Evolutionary conservation across 2,113 vertebrate genomes (phyloP).

Genomic region (Acanthochromis polyacanthus): DNA sequence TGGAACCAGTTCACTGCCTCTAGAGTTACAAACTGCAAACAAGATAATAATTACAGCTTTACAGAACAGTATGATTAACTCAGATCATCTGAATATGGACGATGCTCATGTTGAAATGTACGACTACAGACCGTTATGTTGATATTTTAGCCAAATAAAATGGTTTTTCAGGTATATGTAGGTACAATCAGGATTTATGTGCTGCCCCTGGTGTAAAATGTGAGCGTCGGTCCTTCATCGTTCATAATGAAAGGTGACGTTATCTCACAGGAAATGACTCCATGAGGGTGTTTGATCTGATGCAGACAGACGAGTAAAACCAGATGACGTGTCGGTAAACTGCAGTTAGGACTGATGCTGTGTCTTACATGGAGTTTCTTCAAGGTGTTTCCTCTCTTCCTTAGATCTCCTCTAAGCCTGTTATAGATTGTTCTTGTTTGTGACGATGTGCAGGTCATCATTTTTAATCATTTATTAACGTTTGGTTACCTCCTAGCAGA

Average conservation of each 20-base stretch:
- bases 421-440: too few species aligned
- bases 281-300: background rate
- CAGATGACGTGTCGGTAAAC: too few species aligned
- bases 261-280: background rate
- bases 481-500: too few species aligned
- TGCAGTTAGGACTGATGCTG: background rate
- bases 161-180: too few species aligned
- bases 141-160: too few species aligned
- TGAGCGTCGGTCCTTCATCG: background rate
- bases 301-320: background rate
- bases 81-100: background rate
- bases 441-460: too few species aligned
- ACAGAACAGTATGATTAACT: background rate
- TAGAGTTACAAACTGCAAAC: slow-evolving; percentile 1
- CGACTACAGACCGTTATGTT: too few species aligned
- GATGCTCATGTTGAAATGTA: too few species aligned
- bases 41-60: background rate
- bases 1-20: background rate
- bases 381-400: background rate
- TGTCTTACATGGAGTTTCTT: background rate
- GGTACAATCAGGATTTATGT: too few species aligned
- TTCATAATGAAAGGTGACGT: slow-evolving; percentile 5
- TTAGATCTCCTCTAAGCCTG: background rate
- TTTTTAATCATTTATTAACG: too few species aligned
- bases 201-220: background rate